Percentiles rank a stretch among this genome's conserved stretches.
Evolutionary conservation across 2,797 vertebrate genomes (phyloP).

Genomic region (Pterois miles): DNA sequence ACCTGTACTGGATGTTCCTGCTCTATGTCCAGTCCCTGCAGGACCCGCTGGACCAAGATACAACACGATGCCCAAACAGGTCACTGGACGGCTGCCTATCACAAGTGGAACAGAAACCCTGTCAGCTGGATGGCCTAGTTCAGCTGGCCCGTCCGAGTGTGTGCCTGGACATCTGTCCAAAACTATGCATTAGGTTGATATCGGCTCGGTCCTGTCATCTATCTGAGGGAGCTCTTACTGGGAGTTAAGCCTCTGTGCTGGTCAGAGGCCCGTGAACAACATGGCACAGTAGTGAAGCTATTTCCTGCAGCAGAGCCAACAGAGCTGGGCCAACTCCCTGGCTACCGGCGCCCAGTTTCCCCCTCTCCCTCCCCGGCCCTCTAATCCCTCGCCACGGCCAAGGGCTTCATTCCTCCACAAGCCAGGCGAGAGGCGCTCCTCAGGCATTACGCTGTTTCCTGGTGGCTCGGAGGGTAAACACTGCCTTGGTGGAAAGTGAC

Average conservation of each 20-base stretch:
- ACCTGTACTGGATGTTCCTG: neutral
- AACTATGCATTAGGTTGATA: constrained; percentile 36
- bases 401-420: constrained; percentile 56
- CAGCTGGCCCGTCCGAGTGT: constrained; percentile 12
- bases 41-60: constrained; percentile 47
- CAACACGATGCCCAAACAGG: constrained; percentile 53
- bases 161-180: constrained; percentile 12
- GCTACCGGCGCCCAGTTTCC: constrained; percentile 10
- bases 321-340: constrained; percentile 27
- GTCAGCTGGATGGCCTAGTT: constrained; percentile 57
- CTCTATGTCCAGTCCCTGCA: neutral
- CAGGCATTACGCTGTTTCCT: constrained; percentile 5
- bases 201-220: constrained; percentile 19
- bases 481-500: neutral
- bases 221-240: constrained; percentile 24
- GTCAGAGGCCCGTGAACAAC: constrained; percentile 25
- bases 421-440: constrained; percentile 27
- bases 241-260: constrained; percentile 34
- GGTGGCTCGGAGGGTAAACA: constrained; percentile 11
- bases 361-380: constrained; percentile 30
- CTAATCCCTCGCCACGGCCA: constrained; percentile 58
- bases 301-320: constrained; percentile 49
- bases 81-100: constrained; percentile 73
- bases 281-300: constrained; percentile 47
- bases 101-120: constrained; percentile 65